phyloP scores from a whole-genome alignment of 2,797 vertebrate species.

The Paratrypauchen microcephalus region DNA sequence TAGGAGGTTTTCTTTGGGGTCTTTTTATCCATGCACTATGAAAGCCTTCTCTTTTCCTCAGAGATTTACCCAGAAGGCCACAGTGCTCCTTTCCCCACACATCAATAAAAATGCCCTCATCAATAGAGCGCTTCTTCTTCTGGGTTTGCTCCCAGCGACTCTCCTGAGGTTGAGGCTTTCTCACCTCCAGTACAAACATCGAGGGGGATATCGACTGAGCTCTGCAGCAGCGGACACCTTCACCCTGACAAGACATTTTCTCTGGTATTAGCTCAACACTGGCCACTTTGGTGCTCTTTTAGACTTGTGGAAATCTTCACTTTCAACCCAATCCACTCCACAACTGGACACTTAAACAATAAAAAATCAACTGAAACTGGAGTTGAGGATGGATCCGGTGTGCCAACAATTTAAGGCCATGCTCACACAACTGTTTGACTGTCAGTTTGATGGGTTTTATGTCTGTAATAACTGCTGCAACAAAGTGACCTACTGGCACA shows the following conservation, averaged over 20 bases:
- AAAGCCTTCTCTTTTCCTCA: neutral
- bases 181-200: conserved; percentile 11
- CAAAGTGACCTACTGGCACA: too few species aligned
- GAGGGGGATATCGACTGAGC: neutral
- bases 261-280: neutral
- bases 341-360: conserved; percentile 1
- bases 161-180: conserved; percentile 3
- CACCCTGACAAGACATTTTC: conserved; percentile 14
- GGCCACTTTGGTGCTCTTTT: conserved; percentile 1
- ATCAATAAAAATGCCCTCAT: conserved; percentile 34
- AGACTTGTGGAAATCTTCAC: conserved; percentile 4
- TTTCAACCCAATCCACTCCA: neutral
- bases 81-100: conserved; percentile 5
- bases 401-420: neutral
- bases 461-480: too few species aligned
- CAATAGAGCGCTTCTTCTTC: conserved; percentile 20
- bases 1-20: neutral
- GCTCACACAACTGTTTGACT: too few species aligned
- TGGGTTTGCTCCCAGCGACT: neutral
- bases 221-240: conserved; percentile 7
- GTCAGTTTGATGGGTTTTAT: too few species aligned
- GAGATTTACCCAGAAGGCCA: conserved; percentile 6
- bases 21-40: neutral
- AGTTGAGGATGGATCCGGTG: neutral
- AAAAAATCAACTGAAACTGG: neutral